Evolutionary conservation across 2,888 invertebrate species (phyloP).

Genomic region (Muschampia plurimacula): DNA sequence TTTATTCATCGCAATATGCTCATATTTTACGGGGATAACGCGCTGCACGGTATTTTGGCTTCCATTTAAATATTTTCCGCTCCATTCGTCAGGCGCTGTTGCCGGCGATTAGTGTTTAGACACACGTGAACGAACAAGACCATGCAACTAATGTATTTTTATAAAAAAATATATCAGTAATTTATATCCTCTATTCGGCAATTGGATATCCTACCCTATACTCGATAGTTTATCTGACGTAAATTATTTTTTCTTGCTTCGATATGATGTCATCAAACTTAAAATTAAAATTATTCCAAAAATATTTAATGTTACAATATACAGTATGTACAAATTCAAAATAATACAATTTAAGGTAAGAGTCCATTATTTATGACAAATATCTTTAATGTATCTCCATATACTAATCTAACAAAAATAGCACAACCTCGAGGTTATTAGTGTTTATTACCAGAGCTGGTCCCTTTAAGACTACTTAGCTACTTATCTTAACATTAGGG

Average conservation of each 20-base stretch:
- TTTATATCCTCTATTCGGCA: neutral
- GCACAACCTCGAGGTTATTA: conserved; percentile 35
- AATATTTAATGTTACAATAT: too few relatives aligned
- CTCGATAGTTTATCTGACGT: neutral
- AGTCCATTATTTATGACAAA: too few relatives aligned
- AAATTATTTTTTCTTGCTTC: too few relatives aligned
- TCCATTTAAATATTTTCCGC: conserved; percentile 84
- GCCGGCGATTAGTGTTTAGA: conserved; percentile 71
- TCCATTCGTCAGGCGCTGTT: conserved; percentile 81
- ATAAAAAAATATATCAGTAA: neutral
- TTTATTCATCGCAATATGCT: conserved; percentile 65
- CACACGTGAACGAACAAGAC: conserved; percentile 56
- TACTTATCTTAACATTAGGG: conserved; percentile 43
- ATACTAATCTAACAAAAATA: conserved; percentile 12
- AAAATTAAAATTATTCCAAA: too few relatives aligned
- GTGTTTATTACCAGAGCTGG: conserved; percentile 34
- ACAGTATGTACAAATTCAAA: too few relatives aligned
- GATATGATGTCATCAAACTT: too few relatives aligned
- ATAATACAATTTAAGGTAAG: too few relatives aligned
- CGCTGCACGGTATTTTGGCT: conserved; percentile 78
- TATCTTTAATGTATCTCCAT: neutral
- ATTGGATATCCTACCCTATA: too few relatives aligned
- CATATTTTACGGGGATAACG: conserved; percentile 77
- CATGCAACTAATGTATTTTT: conserved; percentile 27
- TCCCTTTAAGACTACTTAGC: conserved; percentile 41